phyloP scores from a whole-genome alignment of 2,797 vertebrate species.

The Hybognathus amarus region DNA sequence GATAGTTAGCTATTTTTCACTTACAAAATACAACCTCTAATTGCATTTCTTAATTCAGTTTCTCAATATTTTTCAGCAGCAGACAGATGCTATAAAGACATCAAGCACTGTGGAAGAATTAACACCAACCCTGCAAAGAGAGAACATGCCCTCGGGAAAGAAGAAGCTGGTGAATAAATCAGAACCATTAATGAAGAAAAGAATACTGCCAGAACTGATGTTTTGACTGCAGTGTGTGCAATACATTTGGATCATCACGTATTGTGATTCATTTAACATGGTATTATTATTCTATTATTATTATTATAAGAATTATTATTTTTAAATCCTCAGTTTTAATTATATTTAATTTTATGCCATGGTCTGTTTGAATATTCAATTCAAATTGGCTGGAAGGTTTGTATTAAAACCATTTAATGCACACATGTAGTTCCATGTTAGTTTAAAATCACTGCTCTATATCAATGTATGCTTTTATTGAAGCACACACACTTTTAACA shows the following conservation, averaged over 20 bases:
- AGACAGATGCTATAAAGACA: slow-evolving; percentile 25
- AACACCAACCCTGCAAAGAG: neutral
- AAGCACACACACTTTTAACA: no score
- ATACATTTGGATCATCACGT: neutral
- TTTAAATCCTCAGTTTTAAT: neutral
- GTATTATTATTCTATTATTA: no score
- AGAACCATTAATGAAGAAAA: slow-evolving; percentile 17
- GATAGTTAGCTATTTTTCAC: neutral
- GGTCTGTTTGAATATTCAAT: neutral
- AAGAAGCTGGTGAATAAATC: slow-evolving; percentile 22
- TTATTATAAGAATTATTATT: neutral
- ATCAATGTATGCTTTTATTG: no score
- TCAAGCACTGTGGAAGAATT: slow-evolving; percentile 1
- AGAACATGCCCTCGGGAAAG: slow-evolving; percentile 10
- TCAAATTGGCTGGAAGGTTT: neutral
- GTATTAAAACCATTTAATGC: no score
- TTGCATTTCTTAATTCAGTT: slow-evolving; percentile 24
- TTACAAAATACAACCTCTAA: neutral
- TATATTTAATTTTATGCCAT: neutral
- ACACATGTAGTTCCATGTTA: no score
- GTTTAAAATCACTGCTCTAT: no score
- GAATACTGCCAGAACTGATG: neutral
- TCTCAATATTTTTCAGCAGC: slow-evolving; percentile 12
- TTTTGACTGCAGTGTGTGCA: neutral
- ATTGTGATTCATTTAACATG: neutral